Base-by-base conservation (phyloP, 1,140 invertebrate species). In the Drosophila kikkawai region DNA sequence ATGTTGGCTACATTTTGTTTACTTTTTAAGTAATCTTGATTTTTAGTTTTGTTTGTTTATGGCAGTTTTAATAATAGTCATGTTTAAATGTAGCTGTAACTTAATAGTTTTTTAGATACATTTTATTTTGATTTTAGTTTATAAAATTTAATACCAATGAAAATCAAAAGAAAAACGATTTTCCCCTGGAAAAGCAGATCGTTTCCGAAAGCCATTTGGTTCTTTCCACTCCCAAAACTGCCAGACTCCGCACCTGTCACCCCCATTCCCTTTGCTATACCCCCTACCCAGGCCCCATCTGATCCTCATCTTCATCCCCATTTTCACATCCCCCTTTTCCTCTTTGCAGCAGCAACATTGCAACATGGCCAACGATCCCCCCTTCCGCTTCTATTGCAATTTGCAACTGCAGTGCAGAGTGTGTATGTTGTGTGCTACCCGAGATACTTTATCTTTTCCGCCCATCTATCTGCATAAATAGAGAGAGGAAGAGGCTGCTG, bases 401-500 rank as follows among this genome's bases (percentile, higher is more conserved):
- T 79, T 70, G 74, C 78, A 73, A 79, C 79, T 88, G 59, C 75
- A 81, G 37, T 59, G 15, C 1, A 11, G 55, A 58, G 19, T 36
- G 61, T 63, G 44, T 26, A 1, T 19, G 13, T 22, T 70, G 47
- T 61, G 61, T 51, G 61, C 65, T 81, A 71, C 58, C 78, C 77
- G 58, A 67, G 58, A 80, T 84, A 75, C 74, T 87, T 87, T 88
- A 87, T 87, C 84, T 87, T 90, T 87, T 87, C 84, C 84, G 85
- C 85, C 85, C 84, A 88, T 88, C 85, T 88, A 87, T 88, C 84
- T 88, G 80, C 80, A 88, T 81, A 75, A 80, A 88, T 80, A 87
- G 69, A 80, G 69, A 80, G 65, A 82, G 80, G 67, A 75, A 65
- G 73, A 45, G 55, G 63, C 39, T 42, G 51, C 55, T 41, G 34